These are phyloP conservation scores for Luperina nickerlii DNA, from an alignment of 2,888 invertebrate species.

Conservation along the genomic window DNA sequence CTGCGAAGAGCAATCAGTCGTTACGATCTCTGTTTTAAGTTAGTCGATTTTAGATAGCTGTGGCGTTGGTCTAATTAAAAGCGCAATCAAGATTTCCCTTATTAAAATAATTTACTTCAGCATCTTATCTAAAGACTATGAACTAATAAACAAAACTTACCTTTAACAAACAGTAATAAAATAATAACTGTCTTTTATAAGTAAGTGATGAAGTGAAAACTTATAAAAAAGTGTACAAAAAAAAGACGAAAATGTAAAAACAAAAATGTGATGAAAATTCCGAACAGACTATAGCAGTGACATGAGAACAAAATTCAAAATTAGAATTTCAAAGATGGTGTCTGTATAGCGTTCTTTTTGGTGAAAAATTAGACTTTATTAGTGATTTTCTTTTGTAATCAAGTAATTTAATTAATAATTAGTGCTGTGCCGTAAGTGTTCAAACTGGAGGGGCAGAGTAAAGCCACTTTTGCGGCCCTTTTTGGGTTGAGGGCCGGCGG, in stretches of 20 bases:
- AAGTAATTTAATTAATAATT: slow-evolving; percentile 62
- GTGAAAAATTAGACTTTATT: slow-evolving; percentile 51
- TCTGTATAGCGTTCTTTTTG: slow-evolving; percentile 59
- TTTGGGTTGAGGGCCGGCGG: slow-evolving; percentile 92
- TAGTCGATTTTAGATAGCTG: slow-evolving; percentile 57
- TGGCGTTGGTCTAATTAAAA: slow-evolving; percentile 59
- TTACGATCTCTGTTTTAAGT: slow-evolving; percentile 58
- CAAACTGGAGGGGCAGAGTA: slow-evolving; percentile 92
- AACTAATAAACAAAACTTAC: background rate
- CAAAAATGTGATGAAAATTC: slow-evolving; percentile 29
- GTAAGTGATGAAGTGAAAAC: slow-evolving; percentile 38
- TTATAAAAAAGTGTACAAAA: slow-evolving; percentile 8
- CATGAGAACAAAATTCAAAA: slow-evolving; percentile 49
- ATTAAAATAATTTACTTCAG: slow-evolving; percentile 36
- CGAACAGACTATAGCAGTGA: slow-evolving; percentile 36
- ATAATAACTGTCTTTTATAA: background rate
- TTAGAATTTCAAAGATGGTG: slow-evolving; percentile 67
- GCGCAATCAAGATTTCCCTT: slow-evolving; percentile 53
- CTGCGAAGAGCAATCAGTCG: slow-evolving; percentile 63
- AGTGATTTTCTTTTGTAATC: slow-evolving; percentile 65
- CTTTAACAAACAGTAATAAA: background rate
- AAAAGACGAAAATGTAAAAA: slow-evolving; percentile 27
- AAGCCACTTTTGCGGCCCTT: slow-evolving; percentile 92
- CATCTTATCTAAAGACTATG: slow-evolving; percentile 4
- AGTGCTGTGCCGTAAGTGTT: slow-evolving; percentile 77